Conservation (phyloP, 2,888 invertebrate genomes). For the Chloroclysta siterata region DNA sequence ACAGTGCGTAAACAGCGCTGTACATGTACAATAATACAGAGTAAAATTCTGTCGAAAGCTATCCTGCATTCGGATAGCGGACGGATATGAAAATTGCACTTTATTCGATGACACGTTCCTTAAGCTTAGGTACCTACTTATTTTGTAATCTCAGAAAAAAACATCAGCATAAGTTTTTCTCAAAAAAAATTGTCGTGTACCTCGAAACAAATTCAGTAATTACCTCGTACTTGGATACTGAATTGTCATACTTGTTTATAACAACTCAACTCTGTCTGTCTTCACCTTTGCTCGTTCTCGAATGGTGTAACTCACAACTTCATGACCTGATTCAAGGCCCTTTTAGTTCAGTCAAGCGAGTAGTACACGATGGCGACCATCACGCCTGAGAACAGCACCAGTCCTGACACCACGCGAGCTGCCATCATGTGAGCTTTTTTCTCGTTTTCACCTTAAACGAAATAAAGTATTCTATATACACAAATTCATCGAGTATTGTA, state of each 20-base stretch:
- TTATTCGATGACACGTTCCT: conserved; percentile 33
- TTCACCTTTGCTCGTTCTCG: neutral
- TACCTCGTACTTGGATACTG: neutral
- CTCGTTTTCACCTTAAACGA: conserved; percentile 67
- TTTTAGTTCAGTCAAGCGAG: conserved; percentile 48
- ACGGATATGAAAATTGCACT: conserved; percentile 60
- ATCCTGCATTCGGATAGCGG: conserved; percentile 51
- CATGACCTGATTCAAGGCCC: neutral
- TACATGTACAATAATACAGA: conserved; percentile 25
- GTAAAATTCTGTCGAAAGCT: conserved; percentile 57
- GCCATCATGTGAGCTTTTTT: conserved; percentile 51
- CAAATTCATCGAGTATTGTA: neutral
- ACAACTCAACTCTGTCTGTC: neutral
- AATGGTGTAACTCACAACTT: neutral
- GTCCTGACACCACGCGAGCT: conserved; percentile 57
- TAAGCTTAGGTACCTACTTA: neutral
- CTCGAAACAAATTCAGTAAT: neutral
- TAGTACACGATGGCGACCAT: conserved; percentile 51
- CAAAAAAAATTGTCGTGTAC: neutral
- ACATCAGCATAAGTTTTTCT: neutral
- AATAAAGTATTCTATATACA: neutral
- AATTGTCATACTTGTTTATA: neutral
- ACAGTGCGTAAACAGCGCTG: conserved; percentile 23
- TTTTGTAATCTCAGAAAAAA: neutral
- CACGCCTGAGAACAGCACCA: conserved; percentile 51